phyloP scores from a whole-genome alignment of 2,113 vertebrate species.

The Bubo blakistoni region DNA sequence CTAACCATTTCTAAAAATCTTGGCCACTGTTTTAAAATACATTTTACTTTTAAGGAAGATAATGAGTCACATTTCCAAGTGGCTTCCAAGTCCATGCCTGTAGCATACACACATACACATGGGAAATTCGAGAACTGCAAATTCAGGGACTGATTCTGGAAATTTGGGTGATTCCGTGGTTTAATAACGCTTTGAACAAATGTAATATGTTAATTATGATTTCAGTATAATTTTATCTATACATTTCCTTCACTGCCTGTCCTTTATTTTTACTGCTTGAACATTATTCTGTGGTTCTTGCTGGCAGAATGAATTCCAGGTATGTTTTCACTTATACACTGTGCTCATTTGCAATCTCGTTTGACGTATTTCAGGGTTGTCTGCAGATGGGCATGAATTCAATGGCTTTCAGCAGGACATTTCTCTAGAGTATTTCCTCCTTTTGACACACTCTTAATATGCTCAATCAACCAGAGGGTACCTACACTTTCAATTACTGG shows the following conservation, averaged over 20 bases:
- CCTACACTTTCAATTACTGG: not conserved
- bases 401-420: not conserved
- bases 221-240: not conserved
- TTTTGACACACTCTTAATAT: not conserved
- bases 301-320: not conserved
- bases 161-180: not conserved
- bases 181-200: not conserved
- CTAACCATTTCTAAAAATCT: constrained; percentile 11
- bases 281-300: not conserved
- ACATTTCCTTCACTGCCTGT: not conserved
- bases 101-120: not conserved
- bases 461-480: not conserved
- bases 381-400: not conserved
- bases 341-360: not conserved
- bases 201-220: not conserved
- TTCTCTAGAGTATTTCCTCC: not conserved
- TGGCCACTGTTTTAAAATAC: not conserved
- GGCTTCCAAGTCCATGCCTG: not conserved
- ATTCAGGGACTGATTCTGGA: not conserved
- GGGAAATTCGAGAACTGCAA: not conserved
- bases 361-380: not conserved
- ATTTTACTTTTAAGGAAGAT: not conserved
- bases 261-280: not conserved
- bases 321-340: not conserved
- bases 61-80: not conserved